Evolutionary conservation across 2,888 invertebrate species (phyloP), one percentile per base, ranked within the genome.

Genomic region (Cetonia aurata): DNA sequence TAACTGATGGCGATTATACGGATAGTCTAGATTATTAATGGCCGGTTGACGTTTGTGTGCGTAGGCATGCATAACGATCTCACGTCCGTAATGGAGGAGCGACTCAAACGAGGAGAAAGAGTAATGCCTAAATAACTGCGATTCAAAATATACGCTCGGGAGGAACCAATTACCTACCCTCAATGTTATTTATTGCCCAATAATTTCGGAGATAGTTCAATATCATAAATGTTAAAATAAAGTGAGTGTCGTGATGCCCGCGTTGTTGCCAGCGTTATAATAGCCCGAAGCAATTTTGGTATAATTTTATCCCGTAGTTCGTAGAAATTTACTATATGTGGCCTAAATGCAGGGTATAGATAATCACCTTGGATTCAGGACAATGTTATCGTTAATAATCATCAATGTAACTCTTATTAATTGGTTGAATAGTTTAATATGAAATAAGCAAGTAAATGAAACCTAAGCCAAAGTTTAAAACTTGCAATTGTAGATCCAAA

Each of bases 181-280:
- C 13, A 12, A 9, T 41, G 1, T 53, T 67, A 67, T 67, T 67
- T 67, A 67, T 67, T 42, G 31, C 53, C 53, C 15, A 31, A 55
- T 33, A 50, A 55, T 67, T 44, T 41, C 19, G 53, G n/a, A 6
- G 46, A n/a, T 31, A 12, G n/a, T 44, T 37, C 19, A 25, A 31
- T n/a, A 44, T 55, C 67, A 55, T 67, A 53, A 53, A 42, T 67
- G 42, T 55, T 42, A 67, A 67, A 67, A 37, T 13, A 55, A 60
- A 53, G 31, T 53, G 13, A 17, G 17, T 57, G 10, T 57, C 9
- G 9, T 42, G 37, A 31, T 15, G 31, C 41, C 53, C 1, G 31
- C 19, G 9, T 53, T 53, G 25, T 31, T 31, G 31, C 10, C 25
- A 31, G n/a, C n/a, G 31, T 9, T n/a, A 19, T 31, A 25, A 53